Evolutionary conservation across 2,113 vertebrate species (phyloP).

Genomic region (Probosciger aterrimus): DNA sequence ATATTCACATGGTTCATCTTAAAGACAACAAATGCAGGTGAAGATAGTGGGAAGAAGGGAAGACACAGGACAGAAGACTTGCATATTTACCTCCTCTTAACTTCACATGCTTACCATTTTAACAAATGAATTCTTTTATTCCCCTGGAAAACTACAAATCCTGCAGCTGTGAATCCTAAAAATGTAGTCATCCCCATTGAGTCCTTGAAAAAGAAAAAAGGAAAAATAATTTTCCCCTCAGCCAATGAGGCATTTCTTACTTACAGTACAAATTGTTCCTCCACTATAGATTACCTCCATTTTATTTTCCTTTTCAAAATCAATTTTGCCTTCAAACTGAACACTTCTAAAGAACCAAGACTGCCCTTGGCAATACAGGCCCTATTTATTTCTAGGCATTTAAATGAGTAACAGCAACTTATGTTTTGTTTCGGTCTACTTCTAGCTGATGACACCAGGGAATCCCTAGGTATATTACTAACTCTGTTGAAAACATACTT

Average conservation of each 20-base stretch:
- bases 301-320: neutral
- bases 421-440: neutral
- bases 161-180: conserved; percentile 94
- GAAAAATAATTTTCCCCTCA: neutral
- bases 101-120: conserved; percentile 85
- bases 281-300: neutral
- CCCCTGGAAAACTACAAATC: conserved; percentile 98
- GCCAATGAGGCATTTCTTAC: neutral
- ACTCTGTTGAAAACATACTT: neutral
- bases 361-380: neutral
- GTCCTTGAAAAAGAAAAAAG: conserved; percentile 78
- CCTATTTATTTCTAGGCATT: neutral
- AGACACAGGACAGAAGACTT: neutral
- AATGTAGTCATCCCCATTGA: conserved; percentile 92
- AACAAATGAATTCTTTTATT: conserved; percentile 97
- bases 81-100: neutral
- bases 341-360: neutral
- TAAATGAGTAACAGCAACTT: neutral
- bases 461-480: neutral
- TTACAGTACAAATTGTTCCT: neutral
- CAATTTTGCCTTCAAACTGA: neutral
- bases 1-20: neutral
- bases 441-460: neutral
- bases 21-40: neutral
- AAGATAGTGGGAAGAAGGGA: neutral